Percentiles rank a stretch among this genome's conserved stretches.
Evolutionary conservation across 2,888 invertebrate species (phyloP).

Genomic region (Dexiosoma caninum): DNA sequence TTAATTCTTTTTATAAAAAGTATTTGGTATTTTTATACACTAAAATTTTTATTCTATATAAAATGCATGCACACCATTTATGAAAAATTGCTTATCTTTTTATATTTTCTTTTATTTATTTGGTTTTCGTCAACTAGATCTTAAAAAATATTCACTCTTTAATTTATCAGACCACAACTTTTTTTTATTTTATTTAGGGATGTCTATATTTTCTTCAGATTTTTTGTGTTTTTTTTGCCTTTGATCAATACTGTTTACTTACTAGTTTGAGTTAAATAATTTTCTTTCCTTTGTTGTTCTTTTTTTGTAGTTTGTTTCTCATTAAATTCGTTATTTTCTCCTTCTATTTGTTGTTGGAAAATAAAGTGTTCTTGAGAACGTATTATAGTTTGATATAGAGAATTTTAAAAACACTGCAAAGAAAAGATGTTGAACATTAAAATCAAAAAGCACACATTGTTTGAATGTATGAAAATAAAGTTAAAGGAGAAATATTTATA

Average conservation of each 20-base stretch:
- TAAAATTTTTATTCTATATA: constrained; percentile 46
- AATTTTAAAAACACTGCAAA: constrained; percentile 43
- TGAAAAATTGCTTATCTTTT: constrained; percentile 62
- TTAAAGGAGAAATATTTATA: neutral
- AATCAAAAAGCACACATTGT: neutral
- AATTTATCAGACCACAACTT: constrained; percentile 62
- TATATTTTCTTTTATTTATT: constrained; percentile 6
- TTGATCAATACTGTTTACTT: constrained; percentile 56
- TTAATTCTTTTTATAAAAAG: constrained; percentile 34
- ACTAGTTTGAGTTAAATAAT: constrained; percentile 45
- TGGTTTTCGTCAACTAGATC: constrained; percentile 34
- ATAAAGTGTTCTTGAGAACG: constrained; percentile 45
- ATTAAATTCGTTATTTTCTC: constrained; percentile 62
- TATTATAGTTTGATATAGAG: constrained; percentile 40
- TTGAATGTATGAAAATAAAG: neutral
- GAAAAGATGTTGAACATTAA: constrained; percentile 34
- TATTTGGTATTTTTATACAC: constrained; percentile 44
- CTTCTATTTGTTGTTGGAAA: constrained; percentile 29
- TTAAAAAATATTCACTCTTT: constrained; percentile 64
- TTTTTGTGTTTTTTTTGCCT: constrained; percentile 30
- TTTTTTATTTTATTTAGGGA: constrained; percentile 40
- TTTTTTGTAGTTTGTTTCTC: constrained; percentile 18
- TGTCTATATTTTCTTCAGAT: neutral
- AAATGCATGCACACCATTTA: constrained; percentile 59
- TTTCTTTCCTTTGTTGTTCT: constrained; percentile 24